These are phyloP conservation scores for Aptenodytes forsteri DNA, from an alignment of 2,113 vertebrate genomes.

Conservation along the genomic window DNA sequence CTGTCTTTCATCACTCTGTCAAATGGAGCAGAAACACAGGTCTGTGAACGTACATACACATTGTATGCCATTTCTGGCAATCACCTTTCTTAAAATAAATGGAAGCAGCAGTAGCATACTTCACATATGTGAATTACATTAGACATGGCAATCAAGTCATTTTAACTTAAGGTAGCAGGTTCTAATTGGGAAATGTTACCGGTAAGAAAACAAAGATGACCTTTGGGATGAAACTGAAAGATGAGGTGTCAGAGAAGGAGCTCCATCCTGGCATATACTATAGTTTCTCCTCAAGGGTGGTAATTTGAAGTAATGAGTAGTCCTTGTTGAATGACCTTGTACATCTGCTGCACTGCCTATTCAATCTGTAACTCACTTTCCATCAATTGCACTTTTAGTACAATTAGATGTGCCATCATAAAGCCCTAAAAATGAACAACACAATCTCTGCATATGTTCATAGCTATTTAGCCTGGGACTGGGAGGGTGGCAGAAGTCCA, in stretches of 20 bases:
- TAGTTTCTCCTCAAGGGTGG: constrained; percentile 54
- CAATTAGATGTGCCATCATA: constrained; percentile 62
- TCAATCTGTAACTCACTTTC: constrained; percentile 54
- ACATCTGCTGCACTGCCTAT: constrained; percentile 57
- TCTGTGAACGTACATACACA: neutral
- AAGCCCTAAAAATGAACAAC: constrained; percentile 59
- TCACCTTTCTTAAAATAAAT: neutral
- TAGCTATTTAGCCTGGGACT: constrained; percentile 55
- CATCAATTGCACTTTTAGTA: constrained; percentile 64
- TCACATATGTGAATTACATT: neutral
- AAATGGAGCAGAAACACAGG: constrained; percentile 15
- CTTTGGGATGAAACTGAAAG: constrained; percentile 62
- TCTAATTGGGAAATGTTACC: constrained; percentile 47
- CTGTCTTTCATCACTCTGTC: neutral
- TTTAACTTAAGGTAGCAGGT: constrained; percentile 16
- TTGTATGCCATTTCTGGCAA: neutral
- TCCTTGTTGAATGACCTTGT: constrained; percentile 68
- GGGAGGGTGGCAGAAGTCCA: constrained; percentile 65
- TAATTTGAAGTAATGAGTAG: constrained; percentile 73
- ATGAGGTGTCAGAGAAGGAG: constrained; percentile 46
- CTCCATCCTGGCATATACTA: constrained; percentile 22
- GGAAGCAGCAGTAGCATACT: neutral
- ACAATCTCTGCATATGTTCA: constrained; percentile 57
- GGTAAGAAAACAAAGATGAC: constrained; percentile 41
- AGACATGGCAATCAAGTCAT: neutral